A percentile compares a stretch with the other conserved stretches of the same genome.
phyloP scores from a whole-genome alignment of 2,888 invertebrate genomes.

The Tiliacea aurago region DNA sequence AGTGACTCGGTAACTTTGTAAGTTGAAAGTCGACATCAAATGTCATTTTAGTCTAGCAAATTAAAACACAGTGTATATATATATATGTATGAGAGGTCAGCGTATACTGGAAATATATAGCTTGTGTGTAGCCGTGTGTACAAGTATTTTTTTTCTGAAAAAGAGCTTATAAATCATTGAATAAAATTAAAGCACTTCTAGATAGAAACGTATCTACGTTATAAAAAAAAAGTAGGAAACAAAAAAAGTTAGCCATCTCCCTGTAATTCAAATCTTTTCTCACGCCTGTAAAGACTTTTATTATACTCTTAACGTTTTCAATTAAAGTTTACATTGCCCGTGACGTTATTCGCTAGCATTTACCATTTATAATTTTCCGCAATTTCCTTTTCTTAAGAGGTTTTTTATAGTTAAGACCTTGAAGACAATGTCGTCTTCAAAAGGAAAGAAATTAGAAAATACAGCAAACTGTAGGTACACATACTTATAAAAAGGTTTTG shows the following conservation, averaged over 20 bases:
- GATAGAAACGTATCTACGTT: neutral
- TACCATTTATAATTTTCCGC: neutral
- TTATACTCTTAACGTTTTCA: conserved; percentile 1
- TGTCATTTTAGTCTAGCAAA: too few relatives aligned
- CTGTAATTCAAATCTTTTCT: neutral
- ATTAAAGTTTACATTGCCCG: conserved; percentile 5
- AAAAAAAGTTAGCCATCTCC: neutral
- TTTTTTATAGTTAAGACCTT: neutral
- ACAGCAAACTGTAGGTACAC: neutral
- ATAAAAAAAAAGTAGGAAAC: neutral
- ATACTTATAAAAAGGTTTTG: too few relatives aligned
- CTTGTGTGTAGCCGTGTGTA: too few relatives aligned
- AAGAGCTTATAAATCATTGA: too few relatives aligned
- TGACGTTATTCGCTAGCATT: neutral
- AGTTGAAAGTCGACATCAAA: too few relatives aligned
- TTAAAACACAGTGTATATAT: too few relatives aligned
- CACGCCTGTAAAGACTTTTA: neutral
- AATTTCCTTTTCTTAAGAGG: neutral
- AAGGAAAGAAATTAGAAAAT: neutral
- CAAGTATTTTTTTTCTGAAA: too few relatives aligned
- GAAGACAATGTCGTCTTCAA: neutral
- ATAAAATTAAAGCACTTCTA: neutral
- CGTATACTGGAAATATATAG: too few relatives aligned
- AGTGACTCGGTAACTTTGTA: too few relatives aligned
- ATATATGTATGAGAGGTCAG: too few relatives aligned